phyloP scores from a whole-genome alignment of 2,113 vertebrate genomes.

The Sinocyclocheilus rhinocerous region DNA sequence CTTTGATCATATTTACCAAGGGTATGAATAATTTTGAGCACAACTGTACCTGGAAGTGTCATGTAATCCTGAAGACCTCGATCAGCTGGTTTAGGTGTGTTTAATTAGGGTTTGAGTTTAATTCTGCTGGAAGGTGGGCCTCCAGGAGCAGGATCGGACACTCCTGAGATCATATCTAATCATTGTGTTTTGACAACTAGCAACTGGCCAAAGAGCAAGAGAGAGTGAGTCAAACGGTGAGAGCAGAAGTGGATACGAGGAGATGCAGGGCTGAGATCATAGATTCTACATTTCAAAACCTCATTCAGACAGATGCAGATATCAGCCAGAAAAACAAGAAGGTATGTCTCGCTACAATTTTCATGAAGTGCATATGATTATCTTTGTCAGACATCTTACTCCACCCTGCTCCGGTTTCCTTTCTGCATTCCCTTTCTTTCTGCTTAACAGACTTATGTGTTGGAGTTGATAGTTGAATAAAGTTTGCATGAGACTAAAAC shows the following conservation, averaged over 20 bases:
- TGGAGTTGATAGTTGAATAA: not conserved
- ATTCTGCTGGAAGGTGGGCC: not conserved
- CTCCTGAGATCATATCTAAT: not conserved
- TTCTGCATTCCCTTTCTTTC: not conserved
- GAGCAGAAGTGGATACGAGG: conserved; percentile 70
- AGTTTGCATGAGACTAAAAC: not conserved
- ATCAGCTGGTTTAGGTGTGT: conserved; percentile 14
- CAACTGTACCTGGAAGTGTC: not conserved
- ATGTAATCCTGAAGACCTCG: not conserved
- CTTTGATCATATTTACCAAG: no score
- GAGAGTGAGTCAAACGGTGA: conserved; percentile 72
- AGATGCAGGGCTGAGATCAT: conserved; percentile 75
- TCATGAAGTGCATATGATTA: not conserved
- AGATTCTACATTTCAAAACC: conserved; percentile 69
- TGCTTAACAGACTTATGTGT: not conserved
- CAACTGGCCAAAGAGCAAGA: conserved; percentile 82
- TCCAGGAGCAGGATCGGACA: not conserved
- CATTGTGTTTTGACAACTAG: conserved; percentile 58
- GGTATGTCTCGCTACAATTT: conserved; percentile 63
- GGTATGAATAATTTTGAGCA: no score
- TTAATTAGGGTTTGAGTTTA: not conserved
- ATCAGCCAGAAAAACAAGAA: conserved; percentile 64
- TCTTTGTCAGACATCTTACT: conserved; percentile 7
- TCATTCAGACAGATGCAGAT: conserved; percentile 69
- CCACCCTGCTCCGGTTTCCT: conserved; percentile 3